A percentile compares a stretch with the other conserved stretches of the same genome.
Conservation (phyloP, 2,797 vertebrate species). For the Semotilus atromaculatus region DNA sequence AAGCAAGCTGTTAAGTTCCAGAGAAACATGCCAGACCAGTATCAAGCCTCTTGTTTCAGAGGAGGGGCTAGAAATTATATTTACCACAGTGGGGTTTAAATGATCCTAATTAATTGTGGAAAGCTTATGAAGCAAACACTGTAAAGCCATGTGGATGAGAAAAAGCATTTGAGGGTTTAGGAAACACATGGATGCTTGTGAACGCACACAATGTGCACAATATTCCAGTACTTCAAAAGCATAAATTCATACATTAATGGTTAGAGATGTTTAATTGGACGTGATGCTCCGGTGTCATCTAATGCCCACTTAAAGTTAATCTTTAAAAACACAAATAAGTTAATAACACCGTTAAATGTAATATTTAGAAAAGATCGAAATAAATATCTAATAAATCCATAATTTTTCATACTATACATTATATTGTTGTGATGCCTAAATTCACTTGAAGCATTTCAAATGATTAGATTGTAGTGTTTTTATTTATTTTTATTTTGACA, state of each 20-base stretch:
- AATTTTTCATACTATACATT: not conserved
- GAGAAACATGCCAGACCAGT: not conserved
- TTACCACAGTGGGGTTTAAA: conserved; percentile 12
- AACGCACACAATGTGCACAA: not conserved
- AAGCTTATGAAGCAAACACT: conserved; percentile 9
- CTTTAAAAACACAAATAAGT: not conserved
- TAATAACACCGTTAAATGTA: not conserved
- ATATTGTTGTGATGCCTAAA: not conserved
- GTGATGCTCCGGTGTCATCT: not conserved
- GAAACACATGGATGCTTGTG: conserved; percentile 14
- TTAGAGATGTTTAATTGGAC: not conserved
- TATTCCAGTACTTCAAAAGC: not conserved
- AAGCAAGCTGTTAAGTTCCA: not conserved
- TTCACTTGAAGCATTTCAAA: not conserved
- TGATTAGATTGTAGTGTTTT: not conserved
- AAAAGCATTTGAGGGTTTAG: conserved; percentile 22
- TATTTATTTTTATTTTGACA: not conserved
- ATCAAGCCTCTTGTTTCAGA: not conserved
- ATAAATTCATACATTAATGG: not conserved
- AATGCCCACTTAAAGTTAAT: not conserved
- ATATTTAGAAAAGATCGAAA: not conserved
- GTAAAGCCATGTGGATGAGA: not conserved
- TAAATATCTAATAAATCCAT: not conserved
- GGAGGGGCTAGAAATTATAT: not conserved
- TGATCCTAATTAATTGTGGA: conserved; percentile 23